phyloP scores from a whole-genome alignment of 2,888 invertebrate genomes.

The Deroplatys truncata region DNA sequence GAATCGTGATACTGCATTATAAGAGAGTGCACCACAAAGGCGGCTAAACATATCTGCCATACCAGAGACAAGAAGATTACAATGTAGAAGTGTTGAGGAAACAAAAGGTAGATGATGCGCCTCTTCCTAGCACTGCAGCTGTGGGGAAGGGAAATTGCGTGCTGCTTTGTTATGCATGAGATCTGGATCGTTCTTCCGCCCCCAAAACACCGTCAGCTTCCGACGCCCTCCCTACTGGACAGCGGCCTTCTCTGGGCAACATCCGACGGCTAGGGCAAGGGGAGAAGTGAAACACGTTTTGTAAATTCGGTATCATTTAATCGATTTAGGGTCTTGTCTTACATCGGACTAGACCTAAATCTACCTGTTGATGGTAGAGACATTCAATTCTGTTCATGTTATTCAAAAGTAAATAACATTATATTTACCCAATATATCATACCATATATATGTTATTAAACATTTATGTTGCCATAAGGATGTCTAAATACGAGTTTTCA shows the following conservation, averaged over 20 bases:
- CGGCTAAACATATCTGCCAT: background rate
- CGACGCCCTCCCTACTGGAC: background rate
- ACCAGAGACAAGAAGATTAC: background rate
- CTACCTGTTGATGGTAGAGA: no score
- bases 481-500: no score
- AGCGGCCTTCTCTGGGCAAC: background rate
- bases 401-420: no score
- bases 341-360: no score
- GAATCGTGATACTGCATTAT: background rate
- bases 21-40: background rate
- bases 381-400: no score
- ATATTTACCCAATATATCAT: no score
- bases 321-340: background rate
- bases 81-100: background rate
- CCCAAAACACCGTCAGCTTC: background rate
- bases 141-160: background rate
- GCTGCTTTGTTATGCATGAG: slow-evolving; percentile 11
- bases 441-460: no score
- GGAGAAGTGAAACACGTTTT: background rate
- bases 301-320: background rate
- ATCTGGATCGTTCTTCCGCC: background rate
- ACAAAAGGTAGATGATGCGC: background rate
- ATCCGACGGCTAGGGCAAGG: background rate
- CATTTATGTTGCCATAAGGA: no score
- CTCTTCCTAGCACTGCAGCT: background rate